These are phyloP conservation scores for Characodon lateralis DNA, from an alignment of 2,797 vertebrate genomes.

Conservation along the genomic window DNA sequence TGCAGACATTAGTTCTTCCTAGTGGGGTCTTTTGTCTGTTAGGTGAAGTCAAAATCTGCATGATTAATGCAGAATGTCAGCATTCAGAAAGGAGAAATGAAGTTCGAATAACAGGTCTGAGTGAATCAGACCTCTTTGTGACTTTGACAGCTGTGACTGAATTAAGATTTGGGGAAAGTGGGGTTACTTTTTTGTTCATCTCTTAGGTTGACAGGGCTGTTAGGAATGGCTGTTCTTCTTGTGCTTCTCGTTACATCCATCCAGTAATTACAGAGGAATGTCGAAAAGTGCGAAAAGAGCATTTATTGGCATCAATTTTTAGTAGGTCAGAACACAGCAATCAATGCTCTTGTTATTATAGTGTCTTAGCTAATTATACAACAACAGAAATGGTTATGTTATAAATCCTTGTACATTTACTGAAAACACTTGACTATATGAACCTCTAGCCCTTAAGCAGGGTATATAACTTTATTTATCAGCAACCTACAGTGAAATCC, in stretches of 20 bases:
- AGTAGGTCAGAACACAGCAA: not conserved
- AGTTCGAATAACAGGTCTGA: not conserved
- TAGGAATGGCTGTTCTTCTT: conserved; percentile 1
- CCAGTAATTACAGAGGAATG: not conserved
- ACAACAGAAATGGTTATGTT: not conserved
- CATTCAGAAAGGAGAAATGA: not conserved
- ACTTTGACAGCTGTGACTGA: not conserved
- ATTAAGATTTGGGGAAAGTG: not conserved
- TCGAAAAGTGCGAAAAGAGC: not conserved
- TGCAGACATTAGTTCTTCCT: no score
- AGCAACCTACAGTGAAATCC: no score
- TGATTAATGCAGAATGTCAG: not conserved
- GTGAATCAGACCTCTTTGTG: not conserved
- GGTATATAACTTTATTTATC: no score
- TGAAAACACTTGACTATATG: not conserved
- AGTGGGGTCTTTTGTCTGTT: not conserved
- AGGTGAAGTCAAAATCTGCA: not conserved
- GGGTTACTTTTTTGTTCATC: not conserved
- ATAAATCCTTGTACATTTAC: not conserved
- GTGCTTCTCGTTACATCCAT: not conserved
- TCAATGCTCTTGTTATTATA: not conserved
- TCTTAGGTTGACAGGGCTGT: not conserved
- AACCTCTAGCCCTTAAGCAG: not conserved
- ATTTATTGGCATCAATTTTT: not conserved
- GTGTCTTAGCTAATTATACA: not conserved